Percentiles rank a stretch among this genome's conserved stretches.
Conservation (phyloP, 2,888 invertebrate species). For the Halictus quadricinctus region DNA sequence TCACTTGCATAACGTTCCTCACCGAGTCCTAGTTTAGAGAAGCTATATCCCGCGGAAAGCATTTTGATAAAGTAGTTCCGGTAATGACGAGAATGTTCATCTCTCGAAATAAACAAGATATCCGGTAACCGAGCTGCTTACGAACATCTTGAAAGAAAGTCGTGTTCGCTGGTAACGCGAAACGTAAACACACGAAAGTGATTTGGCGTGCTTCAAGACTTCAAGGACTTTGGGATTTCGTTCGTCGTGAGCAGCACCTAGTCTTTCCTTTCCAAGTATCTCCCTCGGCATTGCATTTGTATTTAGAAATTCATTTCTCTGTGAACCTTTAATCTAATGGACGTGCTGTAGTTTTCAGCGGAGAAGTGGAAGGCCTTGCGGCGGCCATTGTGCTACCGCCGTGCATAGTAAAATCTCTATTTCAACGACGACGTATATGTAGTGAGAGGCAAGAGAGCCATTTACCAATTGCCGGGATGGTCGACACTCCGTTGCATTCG, state of each 20-base stretch:
- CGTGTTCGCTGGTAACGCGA: constrained; percentile 27
- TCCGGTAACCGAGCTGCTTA: background rate
- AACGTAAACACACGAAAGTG: constrained; percentile 61
- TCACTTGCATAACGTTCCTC: background rate
- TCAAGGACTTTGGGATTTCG: constrained; percentile 43
- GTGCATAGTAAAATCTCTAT: constrained; percentile 54
- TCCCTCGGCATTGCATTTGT: background rate
- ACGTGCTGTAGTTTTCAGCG: constrained; percentile 4
- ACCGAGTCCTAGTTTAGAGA: background rate
- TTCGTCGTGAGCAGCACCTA: constrained; percentile 4
- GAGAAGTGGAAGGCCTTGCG: background rate
- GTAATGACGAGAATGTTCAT: background rate
- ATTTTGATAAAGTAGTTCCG: background rate
- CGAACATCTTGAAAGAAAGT: constrained; percentile 36
- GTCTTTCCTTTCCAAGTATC: constrained; percentile 15
- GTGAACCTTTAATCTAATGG: constrained; percentile 10
- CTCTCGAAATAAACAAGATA: background rate
- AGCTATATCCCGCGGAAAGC: background rate
- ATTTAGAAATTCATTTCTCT: background rate
- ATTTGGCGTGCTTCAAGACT: constrained; percentile 36
- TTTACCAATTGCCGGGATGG: constrained; percentile 67
- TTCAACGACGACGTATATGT: constrained; percentile 34
- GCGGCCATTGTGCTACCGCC: background rate
- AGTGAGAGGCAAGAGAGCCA: constrained; percentile 65
- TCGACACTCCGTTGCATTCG: constrained; percentile 60